A percentile compares a stretch with the other conserved stretches of the same genome.
Evolutionary conservation across 2,113 vertebrate species (phyloP).

Genomic region (Charina bottae): DNA sequence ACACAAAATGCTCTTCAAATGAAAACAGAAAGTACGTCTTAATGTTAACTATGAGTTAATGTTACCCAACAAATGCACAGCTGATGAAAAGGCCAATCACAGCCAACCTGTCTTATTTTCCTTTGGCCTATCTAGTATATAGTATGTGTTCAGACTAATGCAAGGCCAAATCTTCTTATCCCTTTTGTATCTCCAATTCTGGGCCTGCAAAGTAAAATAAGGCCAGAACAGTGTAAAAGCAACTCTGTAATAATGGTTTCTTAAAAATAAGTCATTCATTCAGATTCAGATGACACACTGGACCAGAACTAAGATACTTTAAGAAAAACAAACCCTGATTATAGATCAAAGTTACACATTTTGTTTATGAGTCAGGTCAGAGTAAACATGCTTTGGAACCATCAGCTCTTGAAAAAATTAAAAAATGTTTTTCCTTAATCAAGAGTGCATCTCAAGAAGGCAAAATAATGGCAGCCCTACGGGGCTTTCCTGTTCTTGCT

Average conservation of each 20-base stretch:
- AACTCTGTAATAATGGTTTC: background rate
- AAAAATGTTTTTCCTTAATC: background rate
- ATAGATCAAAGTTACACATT: background rate
- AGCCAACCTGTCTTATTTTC: background rate
- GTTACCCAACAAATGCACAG: background rate
- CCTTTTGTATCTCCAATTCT: background rate
- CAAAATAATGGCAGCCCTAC: background rate
- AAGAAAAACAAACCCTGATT: background rate
- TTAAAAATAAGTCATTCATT: background rate
- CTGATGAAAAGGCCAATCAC: background rate
- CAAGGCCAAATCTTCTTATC: background rate
- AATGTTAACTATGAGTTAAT: background rate
- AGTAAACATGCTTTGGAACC: background rate
- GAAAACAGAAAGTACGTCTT: background rate
- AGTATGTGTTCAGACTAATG: background rate
- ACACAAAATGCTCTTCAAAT: background rate
- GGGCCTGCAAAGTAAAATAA: background rate
- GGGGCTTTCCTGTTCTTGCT: background rate
- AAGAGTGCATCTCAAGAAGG: background rate
- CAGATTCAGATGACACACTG: background rate
- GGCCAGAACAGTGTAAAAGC: background rate
- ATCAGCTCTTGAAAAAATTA: background rate
- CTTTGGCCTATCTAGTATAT: background rate
- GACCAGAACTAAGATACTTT: background rate
- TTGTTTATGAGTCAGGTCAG: background rate